phyloP scores from a whole-genome alignment of 2,888 invertebrate species.

The Euplagia quadripunctaria region DNA sequence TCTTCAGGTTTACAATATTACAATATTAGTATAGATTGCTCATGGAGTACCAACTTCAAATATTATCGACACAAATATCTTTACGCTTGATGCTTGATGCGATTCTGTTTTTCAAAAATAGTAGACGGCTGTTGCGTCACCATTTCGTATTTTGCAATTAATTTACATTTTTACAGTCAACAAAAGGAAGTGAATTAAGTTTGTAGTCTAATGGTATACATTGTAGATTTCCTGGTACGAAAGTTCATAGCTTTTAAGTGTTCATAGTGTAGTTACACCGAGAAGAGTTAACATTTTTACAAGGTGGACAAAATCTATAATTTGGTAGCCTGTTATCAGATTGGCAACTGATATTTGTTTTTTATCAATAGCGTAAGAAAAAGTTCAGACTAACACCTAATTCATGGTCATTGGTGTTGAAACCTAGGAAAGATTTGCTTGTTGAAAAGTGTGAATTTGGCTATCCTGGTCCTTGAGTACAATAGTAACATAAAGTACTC shows the following conservation, averaged over 20 bases:
- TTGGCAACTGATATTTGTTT: neutral
- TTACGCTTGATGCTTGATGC: neutral
- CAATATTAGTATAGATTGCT: too few species aligned
- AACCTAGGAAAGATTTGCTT: neutral
- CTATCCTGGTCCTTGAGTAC: neutral
- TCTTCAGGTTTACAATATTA: too few species aligned
- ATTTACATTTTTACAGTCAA: slow-evolving; percentile 23
- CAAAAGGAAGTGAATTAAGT: slow-evolving; percentile 20
- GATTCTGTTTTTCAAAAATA: slow-evolving; percentile 9
- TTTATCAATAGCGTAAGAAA: neutral
- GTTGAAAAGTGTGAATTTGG: neutral
- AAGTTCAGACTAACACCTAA: neutral
- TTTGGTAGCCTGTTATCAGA: neutral
- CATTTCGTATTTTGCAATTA: slow-evolving; percentile 21
- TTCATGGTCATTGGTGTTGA: neutral
- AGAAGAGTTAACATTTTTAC: neutral
- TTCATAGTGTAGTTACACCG: neutral
- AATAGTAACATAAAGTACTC: neutral
- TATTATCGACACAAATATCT: neutral
- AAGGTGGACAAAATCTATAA: too few species aligned
- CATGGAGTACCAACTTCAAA: too few species aligned
- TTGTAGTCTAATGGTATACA: slow-evolving; percentile 8
- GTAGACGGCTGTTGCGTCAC: slow-evolving; percentile 16
- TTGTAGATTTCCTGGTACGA: slow-evolving; percentile 8
- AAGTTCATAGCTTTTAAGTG: neutral